Evolutionary conservation across 2,113 vertebrate species (phyloP).

Genomic region (Microcebus murinus): DNA sequence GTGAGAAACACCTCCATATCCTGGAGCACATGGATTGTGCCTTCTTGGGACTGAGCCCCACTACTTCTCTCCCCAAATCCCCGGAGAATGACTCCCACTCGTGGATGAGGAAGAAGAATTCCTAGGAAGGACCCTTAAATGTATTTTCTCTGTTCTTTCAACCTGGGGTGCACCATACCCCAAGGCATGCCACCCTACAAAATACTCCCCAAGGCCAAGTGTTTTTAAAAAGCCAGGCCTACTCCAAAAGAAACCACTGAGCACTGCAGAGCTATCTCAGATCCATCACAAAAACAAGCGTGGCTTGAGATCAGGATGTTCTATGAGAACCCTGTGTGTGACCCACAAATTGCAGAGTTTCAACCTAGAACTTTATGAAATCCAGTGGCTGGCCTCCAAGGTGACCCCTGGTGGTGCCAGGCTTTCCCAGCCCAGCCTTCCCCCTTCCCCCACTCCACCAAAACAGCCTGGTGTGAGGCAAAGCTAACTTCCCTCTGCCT

Average conservation of each 20-base stretch:
- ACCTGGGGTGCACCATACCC: not conserved
- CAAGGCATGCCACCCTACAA: not conserved
- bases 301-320: not conserved
- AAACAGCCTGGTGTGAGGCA: not conserved
- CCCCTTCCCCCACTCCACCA: not conserved
- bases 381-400: not conserved
- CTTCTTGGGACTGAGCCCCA: not conserved
- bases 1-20: not conserved
- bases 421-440: not conserved
- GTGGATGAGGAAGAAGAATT: not conserved
- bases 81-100: not conserved
- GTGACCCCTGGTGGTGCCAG: conserved; percentile 14
- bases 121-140: not conserved
- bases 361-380: not conserved
- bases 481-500: not conserved
- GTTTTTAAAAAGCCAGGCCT: not conserved
- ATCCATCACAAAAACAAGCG: not conserved
- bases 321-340: not conserved
- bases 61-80: not conserved
- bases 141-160: not conserved
- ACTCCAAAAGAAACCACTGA: not conserved
- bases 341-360: not conserved
- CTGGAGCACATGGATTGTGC: not conserved
- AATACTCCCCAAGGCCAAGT: not conserved
- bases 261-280: not conserved